A percentile compares a stretch with the other conserved stretches of the same genome.
These are phyloP conservation scores for Hydrochoerus hydrochaeris DNA, from an alignment of 2,113 vertebrate species.

Conservation along the genomic window DNA sequence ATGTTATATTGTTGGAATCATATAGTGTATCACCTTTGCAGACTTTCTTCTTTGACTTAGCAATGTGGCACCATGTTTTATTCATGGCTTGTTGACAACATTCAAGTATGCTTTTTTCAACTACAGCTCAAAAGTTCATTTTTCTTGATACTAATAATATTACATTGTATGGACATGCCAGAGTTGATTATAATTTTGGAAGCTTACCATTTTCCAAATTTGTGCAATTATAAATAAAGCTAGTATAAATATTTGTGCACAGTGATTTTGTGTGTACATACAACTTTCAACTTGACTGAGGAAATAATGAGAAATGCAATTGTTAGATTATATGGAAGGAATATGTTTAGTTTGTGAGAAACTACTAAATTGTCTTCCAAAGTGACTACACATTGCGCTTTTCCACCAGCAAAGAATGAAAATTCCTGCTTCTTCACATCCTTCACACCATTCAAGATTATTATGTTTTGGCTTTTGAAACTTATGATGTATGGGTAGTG, in stretches of 20 bases:
- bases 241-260: not conserved
- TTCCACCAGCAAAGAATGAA: not conserved
- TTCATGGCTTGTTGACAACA: not conserved
- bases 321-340: not conserved
- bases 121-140: not conserved
- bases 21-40: not conserved
- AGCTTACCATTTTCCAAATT: not conserved
- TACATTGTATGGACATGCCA: not conserved
- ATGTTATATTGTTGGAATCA: not conserved
- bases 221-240: not conserved
- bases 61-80: not conserved
- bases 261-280: not conserved
- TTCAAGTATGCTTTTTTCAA: not conserved
- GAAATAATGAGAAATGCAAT: not conserved
- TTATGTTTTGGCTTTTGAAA: not conserved
- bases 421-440: not conserved
- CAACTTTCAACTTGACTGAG: not conserved
- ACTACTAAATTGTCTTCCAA: not conserved
- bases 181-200: not conserved
- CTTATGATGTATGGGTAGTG: not conserved
- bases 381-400: not conserved
- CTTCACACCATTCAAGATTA: not conserved
- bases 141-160: not conserved
- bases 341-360: not conserved
- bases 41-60: not conserved